Evolutionary conservation across 2,888 invertebrate genomes (phyloP).

Genomic region (Galeopsomyia nigrocyanea): DNA sequence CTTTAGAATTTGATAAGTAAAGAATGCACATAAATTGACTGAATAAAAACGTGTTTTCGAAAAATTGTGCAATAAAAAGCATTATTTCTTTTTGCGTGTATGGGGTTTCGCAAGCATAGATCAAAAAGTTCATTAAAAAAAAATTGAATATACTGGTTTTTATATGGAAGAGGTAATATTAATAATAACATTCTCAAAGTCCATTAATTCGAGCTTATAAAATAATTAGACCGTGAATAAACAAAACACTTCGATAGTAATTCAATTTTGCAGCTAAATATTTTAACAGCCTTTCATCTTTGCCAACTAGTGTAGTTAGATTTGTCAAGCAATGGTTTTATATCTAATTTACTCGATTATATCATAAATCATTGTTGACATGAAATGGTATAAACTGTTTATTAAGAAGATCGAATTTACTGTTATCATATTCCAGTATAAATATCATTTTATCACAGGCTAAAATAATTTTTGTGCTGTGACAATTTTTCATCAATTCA

Average conservation of each 20-base stretch:
- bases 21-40: no score
- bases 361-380: constrained; percentile 20
- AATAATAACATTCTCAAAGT: constrained; percentile 18
- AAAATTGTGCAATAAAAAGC: no score
- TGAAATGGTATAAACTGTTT: constrained; percentile 8
- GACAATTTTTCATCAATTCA: constrained; percentile 33
- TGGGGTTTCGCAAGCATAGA: constrained; percentile 7
- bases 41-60: no score
- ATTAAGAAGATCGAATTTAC: constrained; percentile 27
- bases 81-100: no score
- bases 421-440: constrained; percentile 25
- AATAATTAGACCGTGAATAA: not conserved
- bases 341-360: constrained; percentile 7
- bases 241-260: constrained; percentile 27
- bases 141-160: constrained; percentile 30
- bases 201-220: not conserved
- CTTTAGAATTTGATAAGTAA: not conserved
- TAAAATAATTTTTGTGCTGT: constrained; percentile 45
- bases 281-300: constrained; percentile 12
- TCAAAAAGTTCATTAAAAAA: constrained; percentile 15
- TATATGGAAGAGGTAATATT: constrained; percentile 38
- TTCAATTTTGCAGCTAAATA: constrained; percentile 12
- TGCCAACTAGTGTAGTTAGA: constrained; percentile 16
- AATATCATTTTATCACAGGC: constrained; percentile 46
- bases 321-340: constrained; percentile 13